Percentiles rank a stretch among this genome's conserved stretches.
These are phyloP conservation scores for Anas flavirostris DNA, from an alignment of 2,797 vertebrate species.

Conservation along the genomic window DNA sequence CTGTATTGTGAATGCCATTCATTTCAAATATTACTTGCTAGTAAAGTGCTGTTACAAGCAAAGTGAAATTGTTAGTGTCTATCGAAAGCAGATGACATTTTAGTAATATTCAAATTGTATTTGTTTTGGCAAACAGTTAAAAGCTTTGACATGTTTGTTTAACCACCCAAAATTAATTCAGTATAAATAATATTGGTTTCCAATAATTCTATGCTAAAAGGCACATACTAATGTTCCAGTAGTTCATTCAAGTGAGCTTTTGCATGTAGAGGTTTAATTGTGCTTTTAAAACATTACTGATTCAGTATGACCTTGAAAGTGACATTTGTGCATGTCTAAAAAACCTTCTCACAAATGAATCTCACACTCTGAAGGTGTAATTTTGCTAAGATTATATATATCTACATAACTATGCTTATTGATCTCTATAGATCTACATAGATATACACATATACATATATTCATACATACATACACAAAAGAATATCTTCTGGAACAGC, in stretches of 20 bases:
- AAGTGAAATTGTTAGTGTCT: conserved; percentile 57
- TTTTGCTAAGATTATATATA: conserved; percentile 63
- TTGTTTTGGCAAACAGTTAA: conserved; percentile 76
- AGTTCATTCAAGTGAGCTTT: conserved; percentile 77
- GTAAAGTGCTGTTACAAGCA: conserved; percentile 74
- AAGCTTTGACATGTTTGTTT: conserved; percentile 54
- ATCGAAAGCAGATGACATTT: conserved; percentile 51
- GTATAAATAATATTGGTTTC: conserved; percentile 74
- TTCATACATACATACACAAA: conserved; percentile 53
- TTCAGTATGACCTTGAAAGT: conserved; percentile 75
- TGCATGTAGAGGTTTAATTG: conserved; percentile 76
- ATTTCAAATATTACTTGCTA: conserved; percentile 56
- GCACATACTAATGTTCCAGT: conserved; percentile 80
- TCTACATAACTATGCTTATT: conserved; percentile 56
- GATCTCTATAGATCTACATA: conserved; percentile 64
- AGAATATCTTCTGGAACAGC: conserved; percentile 50
- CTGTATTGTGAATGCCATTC: conserved; percentile 34
- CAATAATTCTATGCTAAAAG: conserved; percentile 76
- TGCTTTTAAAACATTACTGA: conserved; percentile 79
- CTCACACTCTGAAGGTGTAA: conserved; percentile 44
- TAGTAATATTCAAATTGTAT: conserved; percentile 55
- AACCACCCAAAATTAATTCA: conserved; percentile 56
- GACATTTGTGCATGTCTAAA: conserved; percentile 74
- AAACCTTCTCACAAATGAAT: conserved; percentile 65
- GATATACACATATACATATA: conserved; percentile 70